These are phyloP conservation scores for Gryon sp. DNA, from an alignment of 1,140 invertebrate genomes.

Conservation along the genomic window DNA sequence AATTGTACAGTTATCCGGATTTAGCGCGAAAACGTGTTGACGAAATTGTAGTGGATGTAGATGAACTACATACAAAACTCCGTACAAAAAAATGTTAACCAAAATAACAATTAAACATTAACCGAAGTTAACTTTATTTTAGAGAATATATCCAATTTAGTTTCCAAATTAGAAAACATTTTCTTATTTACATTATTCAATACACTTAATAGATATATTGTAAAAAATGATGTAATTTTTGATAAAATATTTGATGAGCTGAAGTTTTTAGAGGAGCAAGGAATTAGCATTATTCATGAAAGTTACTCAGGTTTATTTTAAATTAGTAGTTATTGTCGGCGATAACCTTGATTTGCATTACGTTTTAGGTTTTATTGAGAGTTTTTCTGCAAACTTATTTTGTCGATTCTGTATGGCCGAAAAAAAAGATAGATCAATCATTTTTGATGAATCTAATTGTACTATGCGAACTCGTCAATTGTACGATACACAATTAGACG, in stretches of 20 bases:
- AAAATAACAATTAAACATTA: background rate
- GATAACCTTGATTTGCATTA: conserved; percentile 36
- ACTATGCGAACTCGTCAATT: background rate
- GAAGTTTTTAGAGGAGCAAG: conserved; percentile 6
- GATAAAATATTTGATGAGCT: conserved; percentile 25
- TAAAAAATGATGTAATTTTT: conserved; percentile 28
- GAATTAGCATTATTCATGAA: conserved; percentile 12
- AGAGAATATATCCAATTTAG: background rate
- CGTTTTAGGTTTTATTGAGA: conserved; percentile 25
- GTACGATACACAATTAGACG: background rate
- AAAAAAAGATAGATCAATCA: background rate
- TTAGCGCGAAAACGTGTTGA: background rate
- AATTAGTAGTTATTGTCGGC: conserved; percentile 23
- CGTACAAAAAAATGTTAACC: background rate
- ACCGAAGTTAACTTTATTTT: background rate
- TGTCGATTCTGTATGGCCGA: conserved; percentile 37
- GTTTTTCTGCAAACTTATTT: conserved; percentile 31
- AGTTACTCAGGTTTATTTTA: conserved; percentile 31
- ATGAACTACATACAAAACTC: background rate
- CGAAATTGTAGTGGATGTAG: background rate
- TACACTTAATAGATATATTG: conserved; percentile 9
- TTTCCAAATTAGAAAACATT: conserved; percentile 9
- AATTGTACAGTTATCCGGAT: conserved; percentile 6
- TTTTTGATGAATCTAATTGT: conserved; percentile 13
- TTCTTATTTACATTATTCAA: conserved; percentile 35